phyloP scores from a whole-genome alignment of 2,113 vertebrate species.

The Alosa alosa region DNA sequence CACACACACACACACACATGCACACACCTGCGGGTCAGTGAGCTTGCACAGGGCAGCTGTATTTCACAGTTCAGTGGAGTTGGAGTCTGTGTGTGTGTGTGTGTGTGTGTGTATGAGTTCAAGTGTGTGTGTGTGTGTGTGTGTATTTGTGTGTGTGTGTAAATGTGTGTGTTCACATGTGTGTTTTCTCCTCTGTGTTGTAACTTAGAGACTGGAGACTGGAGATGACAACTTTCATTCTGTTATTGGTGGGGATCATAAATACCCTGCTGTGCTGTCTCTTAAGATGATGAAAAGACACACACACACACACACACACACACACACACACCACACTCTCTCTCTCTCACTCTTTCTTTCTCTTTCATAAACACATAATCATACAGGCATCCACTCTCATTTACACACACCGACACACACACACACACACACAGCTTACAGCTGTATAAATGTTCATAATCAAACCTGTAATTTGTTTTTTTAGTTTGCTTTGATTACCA shows the following conservation, averaged over 20 bases:
- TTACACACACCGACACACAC: not conserved
- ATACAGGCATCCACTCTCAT: not conserved
- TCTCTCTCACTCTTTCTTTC: no score
- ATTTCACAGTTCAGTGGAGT: conserved; percentile 9
- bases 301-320: not conserved
- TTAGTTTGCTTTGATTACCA: not conserved
- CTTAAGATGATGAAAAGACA: not conserved
- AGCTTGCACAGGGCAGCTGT: conserved; percentile 4
- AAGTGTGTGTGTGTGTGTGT: not conserved
- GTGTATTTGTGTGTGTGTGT: not conserved
- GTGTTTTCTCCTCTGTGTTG: not conserved
- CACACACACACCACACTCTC: not conserved
- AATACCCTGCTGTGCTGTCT: not conserved
- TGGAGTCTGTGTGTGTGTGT: not conserved
- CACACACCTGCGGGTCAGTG: conserved; percentile 5
- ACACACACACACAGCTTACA: not conserved
- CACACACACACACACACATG: not conserved
- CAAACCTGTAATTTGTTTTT: not conserved
- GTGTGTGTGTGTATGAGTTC: not conserved
- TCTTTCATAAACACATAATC: not conserved
- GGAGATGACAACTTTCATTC: not conserved
- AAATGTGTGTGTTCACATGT: no score
- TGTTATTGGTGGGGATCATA: not conserved
- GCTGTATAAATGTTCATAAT: not conserved
- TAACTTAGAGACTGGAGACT: not conserved